Percentiles rank a stretch among this genome's conserved stretches.
phyloP scores from a whole-genome alignment of 1,140 invertebrate species.

The Subanguina moxae region DNA sequence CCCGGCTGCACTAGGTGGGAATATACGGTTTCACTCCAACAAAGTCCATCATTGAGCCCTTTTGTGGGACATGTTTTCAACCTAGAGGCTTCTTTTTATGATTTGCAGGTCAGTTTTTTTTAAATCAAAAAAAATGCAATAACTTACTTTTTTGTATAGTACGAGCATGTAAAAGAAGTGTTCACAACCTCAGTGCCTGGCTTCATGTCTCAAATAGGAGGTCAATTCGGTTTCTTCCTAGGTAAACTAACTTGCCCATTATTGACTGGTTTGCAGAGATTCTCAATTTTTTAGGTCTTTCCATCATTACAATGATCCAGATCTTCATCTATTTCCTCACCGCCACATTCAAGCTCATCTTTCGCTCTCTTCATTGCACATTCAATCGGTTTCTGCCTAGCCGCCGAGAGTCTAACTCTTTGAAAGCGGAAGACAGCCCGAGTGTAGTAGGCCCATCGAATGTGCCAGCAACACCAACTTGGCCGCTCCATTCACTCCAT shows the following conservation, averaged over 20 bases:
- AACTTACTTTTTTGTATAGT: constrained; percentile 21
- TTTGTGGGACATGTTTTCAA: constrained; percentile 47
- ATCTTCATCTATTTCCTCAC: constrained; percentile 38
- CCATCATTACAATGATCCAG: constrained; percentile 58
- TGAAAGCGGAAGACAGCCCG: no score
- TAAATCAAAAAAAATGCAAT: no score
- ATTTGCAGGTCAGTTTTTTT: constrained; percentile 34
- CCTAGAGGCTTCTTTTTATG: constrained; percentile 52
- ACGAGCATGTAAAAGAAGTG: constrained; percentile 54
- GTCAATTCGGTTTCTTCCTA: constrained; percentile 56
- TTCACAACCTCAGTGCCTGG: constrained; percentile 54
- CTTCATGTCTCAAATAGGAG: constrained; percentile 58
- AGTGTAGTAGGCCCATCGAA: no score
- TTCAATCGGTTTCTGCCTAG: not conserved
- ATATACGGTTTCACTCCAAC: constrained; percentile 52
- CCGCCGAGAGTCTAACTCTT: no score
- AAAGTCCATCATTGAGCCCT: constrained; percentile 37
- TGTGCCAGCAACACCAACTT: no score
- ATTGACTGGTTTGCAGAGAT: not conserved
- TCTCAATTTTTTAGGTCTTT: constrained; percentile 26
- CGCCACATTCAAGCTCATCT: not conserved
- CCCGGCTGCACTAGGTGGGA: constrained; percentile 55
- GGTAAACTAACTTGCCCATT: constrained; percentile 1
- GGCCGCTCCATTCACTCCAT: no score
- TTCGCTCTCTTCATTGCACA: not conserved